Percentiles rank a stretch among this genome's conserved stretches.
These are phyloP conservation scores for Aplochiton taeniatus DNA, from an alignment of 2,797 vertebrate species.

Conservation along the genomic window DNA sequence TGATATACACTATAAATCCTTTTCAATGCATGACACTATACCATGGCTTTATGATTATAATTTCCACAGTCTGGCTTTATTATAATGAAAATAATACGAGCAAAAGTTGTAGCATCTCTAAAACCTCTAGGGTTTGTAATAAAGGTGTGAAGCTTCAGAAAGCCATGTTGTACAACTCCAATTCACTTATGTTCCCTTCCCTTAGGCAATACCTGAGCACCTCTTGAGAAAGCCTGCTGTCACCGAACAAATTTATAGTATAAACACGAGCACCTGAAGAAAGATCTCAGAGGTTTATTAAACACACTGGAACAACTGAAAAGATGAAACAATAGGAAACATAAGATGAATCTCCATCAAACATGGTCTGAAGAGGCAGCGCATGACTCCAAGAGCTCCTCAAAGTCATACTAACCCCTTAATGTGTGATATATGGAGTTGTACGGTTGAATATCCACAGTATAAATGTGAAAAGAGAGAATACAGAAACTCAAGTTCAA, in stretches of 20 bases:
- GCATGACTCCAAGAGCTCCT: constrained; percentile 24
- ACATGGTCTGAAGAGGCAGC: constrained; percentile 28
- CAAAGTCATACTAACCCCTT: constrained; percentile 32
- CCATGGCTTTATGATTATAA: no score
- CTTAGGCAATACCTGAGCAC: constrained; percentile 27
- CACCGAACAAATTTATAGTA: constrained; percentile 1
- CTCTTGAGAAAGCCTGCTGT: constrained; percentile 28
- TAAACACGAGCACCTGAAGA: no score
- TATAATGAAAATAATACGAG: no score
- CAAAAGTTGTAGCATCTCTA: constrained; percentile 55
- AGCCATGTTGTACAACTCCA: constrained; percentile 44
- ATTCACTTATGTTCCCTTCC: constrained; percentile 42
- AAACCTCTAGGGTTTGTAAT: constrained; percentile 50
- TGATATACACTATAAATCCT: not conserved
- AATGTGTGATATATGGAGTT: constrained; percentile 21
- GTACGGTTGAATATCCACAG: constrained; percentile 7
- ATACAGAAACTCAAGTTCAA: not conserved
- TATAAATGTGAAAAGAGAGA: constrained; percentile 1
- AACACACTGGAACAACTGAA: constrained; percentile 26
- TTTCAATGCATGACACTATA: not conserved
- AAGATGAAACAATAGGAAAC: constrained; percentile 1
- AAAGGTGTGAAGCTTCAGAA: constrained; percentile 54
- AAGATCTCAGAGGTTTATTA: constrained; percentile 41
- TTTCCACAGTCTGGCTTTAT: constrained; percentile 32
- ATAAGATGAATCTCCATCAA: not conserved